Evolutionary conservation across 2,888 invertebrate genomes (phyloP), one percentile per base, ranked within the genome.

Genomic region (Ectobius pallidus): DNA sequence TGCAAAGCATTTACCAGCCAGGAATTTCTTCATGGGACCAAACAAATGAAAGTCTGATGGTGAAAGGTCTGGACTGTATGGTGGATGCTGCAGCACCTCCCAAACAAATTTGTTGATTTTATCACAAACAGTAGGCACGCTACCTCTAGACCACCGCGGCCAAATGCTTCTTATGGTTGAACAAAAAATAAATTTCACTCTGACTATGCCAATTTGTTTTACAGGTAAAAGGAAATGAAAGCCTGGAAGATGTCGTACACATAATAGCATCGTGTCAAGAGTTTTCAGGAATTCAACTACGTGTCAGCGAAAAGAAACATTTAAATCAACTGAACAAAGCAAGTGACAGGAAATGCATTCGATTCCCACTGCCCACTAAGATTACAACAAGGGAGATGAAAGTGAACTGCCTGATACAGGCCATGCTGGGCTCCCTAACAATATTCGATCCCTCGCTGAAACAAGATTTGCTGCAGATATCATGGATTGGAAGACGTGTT

Each of bases 331-430:
- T 94, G 3, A 92, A 93, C 80, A 88, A 88, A 78, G 88, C 87
- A 79, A 87, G 87, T 77, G 81, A 82, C 63, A 82, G 81, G 74
- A 79, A 84, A 71, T 87, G 88, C 0, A 89, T 92, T 73, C 85
- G 92, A 9, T 92, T 87, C 82, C 90, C 91, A 1, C 85, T 93
- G 81, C 86, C 86, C 75, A 92, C 92, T 58, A 90, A 87, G 81
- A 90, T 94, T 58, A 90, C 85, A 79, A 90, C 88, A 1, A 83
- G 86, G 69, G 88, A 90, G 77, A 91, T 92, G 90, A 94, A 94
- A 83, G 86, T 92, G n/a, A 91, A 89, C 79, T 91, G 91, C 79
- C 82, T 94, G 67, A 89, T 93, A 73, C 94, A 94, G 85, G 91
- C 93, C 0, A 84, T 88, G 7, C 85, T 94, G 32, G 92, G 92